Conservation (phyloP, 2,888 invertebrate species). For the Dasypogon diadema region DNA sequence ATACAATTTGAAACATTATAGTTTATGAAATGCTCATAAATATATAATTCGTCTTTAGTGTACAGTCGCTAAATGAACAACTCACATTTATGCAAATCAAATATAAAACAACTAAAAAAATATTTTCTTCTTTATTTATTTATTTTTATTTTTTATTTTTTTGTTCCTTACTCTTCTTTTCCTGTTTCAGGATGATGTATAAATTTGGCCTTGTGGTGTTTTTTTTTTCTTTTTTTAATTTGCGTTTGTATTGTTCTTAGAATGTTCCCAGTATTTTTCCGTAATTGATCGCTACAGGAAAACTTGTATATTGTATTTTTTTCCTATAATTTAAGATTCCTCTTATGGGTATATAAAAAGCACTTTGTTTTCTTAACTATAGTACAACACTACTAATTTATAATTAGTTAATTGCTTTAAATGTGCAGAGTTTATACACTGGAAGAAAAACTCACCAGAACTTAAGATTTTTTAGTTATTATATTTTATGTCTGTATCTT, state of each 20-base stretch:
- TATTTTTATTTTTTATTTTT: background rate
- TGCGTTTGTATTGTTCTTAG: slow-evolving; percentile 33
- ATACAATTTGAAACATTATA: background rate
- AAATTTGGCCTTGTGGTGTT: slow-evolving; percentile 42
- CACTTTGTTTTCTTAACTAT: slow-evolving; percentile 42
- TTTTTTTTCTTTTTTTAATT: background rate
- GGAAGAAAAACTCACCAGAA: background rate
- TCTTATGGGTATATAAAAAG: slow-evolving; percentile 40
- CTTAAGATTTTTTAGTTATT: too few relatives aligned
- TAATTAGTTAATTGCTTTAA: slow-evolving; percentile 39
- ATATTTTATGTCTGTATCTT: too few relatives aligned
- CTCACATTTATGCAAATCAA: slow-evolving; percentile 49
- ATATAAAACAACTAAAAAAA: slow-evolving; percentile 24
- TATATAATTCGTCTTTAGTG: slow-evolving; percentile 31
- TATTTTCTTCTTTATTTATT: too few relatives aligned
- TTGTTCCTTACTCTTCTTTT: slow-evolving; percentile 5
- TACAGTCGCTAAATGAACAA: slow-evolving; percentile 28
- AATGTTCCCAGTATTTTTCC: slow-evolving; percentile 45
- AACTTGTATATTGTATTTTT: slow-evolving; percentile 35
- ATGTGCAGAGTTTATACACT: slow-evolving; percentile 8
- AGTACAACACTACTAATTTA: slow-evolving; percentile 32
- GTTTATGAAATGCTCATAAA: slow-evolving; percentile 31
- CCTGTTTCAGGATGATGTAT: background rate
- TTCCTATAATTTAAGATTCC: slow-evolving; percentile 2
- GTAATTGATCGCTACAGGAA: slow-evolving; percentile 41